Base-by-base conservation (phyloP, 1,140 invertebrate genomes). In the Telenomus remus region DNA sequence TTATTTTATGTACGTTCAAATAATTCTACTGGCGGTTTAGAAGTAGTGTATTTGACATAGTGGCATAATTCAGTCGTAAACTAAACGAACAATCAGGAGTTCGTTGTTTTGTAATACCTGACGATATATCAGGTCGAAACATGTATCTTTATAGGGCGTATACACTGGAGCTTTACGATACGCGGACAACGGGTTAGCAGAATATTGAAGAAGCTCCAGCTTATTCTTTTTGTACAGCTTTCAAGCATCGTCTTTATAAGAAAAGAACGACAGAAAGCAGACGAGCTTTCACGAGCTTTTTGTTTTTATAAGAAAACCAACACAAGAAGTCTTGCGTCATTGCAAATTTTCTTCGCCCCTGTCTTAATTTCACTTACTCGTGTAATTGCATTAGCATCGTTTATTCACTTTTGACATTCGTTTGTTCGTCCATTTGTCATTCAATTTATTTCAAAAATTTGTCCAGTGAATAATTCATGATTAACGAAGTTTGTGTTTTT, bases 51-150 rank as follows among this genome's bases (percentile, higher is more conserved):
- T 27, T 27, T 27, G n/a, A n/a, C 19, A 27, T 6, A 27, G 19
- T 27, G 19, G 19, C 49, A 33, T 39, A 48, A 27, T 48, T 14
- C 34, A 47, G 49, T 60, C 7, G 49, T 48, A 69, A 69, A 60
- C 9, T 53, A 43, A 47, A 68, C 46, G 9, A 27, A 27, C 49
- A 46, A 56, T 56, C 63, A 16, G 19, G 19, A 47, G 44, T 66
- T 56, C 56, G 70, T 66, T 71, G 53, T 71, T 50, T 64, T 51
- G 53, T 44, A 63, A 49, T 48, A 57, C 35, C 43, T 50, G 63
- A 66, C 63, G 68, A 68, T 61, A 47, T 56, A 47, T 56, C 44
- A 46, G 59, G 50, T 66, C 60, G 76, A 63, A 54, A 70, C 56
- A 27, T 6, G 19, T 27, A 51, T 72, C 57, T 68, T 65, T 59